Percentiles rank a stretch among this genome's conserved stretches.
These are phyloP conservation scores for Rostratula benghalensis DNA, from an alignment of 2,113 vertebrate species.

Conservation along the genomic window DNA sequence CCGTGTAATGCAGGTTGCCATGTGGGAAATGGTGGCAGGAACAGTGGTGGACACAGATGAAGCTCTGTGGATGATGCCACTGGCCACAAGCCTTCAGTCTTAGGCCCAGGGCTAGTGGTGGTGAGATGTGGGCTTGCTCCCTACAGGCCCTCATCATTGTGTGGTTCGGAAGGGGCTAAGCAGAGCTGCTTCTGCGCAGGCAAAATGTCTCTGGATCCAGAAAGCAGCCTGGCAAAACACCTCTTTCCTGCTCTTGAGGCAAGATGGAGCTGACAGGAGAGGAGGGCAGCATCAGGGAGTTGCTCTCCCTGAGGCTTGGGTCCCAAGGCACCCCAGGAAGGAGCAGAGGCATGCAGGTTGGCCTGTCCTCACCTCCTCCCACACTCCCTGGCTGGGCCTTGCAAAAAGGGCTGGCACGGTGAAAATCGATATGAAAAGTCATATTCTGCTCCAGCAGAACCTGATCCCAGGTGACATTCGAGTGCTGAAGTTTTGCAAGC, in stretches of 20 bases:
- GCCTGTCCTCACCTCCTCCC: background rate
- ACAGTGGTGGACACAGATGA: background rate
- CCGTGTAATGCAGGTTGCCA: rapidly evolving
- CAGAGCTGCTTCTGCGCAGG: background rate
- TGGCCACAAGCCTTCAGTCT: background rate
- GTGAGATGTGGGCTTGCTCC: background rate
- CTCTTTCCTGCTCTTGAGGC: background rate
- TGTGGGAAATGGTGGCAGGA: rapidly evolving
- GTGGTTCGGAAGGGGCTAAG: background rate
- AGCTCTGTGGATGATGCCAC: too few relatives aligned
- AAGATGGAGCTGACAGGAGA: background rate
- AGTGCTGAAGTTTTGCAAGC: slow-evolving; percentile 36
- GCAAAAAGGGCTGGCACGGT: background rate
- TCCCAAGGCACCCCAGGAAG: background rate
- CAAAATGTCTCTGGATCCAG: background rate
- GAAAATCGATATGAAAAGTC: slow-evolving; percentile 36
- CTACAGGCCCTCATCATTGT: background rate
- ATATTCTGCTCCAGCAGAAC: slow-evolving; percentile 45
- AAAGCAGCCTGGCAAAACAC: background rate
- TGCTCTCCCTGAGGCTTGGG: background rate
- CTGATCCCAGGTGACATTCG: background rate
- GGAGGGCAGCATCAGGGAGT: background rate
- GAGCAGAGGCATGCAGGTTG: background rate
- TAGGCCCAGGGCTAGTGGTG: background rate
- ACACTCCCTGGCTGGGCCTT: background rate